These are phyloP conservation scores for Platypus cylindrus DNA, from an alignment of 2,888 invertebrate species.

Conservation along the genomic window DNA sequence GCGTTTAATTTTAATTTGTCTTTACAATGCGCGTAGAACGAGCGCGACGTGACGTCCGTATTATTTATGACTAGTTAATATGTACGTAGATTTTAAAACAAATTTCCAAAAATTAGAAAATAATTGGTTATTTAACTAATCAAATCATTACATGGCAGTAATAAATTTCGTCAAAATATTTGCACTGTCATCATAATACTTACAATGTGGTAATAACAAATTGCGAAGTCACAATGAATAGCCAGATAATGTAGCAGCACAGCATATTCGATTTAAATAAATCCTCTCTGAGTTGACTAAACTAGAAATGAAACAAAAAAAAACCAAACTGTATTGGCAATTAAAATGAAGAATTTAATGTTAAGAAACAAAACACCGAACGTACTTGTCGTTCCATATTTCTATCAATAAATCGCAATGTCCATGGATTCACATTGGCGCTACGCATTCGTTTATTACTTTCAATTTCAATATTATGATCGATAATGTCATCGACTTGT, in stretches of 20 bases:
- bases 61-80: no score
- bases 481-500: constrained; percentile 60
- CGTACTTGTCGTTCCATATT: constrained; percentile 68
- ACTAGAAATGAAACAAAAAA: constrained; percentile 36
- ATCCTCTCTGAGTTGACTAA: constrained; percentile 73
- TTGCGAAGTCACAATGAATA: constrained; percentile 73
- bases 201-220: constrained; percentile 59
- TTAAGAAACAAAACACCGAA: no score
- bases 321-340: background rate
- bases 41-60: no score
- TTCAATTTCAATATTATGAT: constrained; percentile 76
- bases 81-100: no score
- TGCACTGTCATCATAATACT: no score
- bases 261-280: constrained; percentile 93
- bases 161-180: no score
- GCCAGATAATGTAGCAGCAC: constrained; percentile 83
- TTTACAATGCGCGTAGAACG: no score
- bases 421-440: constrained; percentile 78
- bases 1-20: no score
- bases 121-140: no score
- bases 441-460: constrained; percentile 79
- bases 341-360: no score
- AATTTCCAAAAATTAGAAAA: no score
- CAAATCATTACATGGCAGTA: no score
- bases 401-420: constrained; percentile 71